These are phyloP conservation scores for Chaenogobius annularis DNA, from an alignment of 2,113 vertebrate genomes.

Conservation along the genomic window DNA sequence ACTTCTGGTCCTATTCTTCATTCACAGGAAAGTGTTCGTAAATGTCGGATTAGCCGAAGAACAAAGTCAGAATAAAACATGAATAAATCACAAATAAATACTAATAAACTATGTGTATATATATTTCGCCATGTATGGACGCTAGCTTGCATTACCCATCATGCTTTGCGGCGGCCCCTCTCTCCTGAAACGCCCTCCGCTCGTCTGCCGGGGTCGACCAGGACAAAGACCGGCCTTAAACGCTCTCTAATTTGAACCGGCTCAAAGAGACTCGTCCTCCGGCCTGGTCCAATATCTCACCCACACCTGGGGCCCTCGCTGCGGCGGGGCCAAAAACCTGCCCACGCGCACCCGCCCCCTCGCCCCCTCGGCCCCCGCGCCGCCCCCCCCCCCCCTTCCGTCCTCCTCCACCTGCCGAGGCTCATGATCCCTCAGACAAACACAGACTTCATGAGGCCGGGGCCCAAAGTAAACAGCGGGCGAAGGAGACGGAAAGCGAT, in stretches of 20 bases:
- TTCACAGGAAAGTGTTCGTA: no score
- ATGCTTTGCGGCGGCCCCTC: no score
- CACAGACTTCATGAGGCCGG: conserved; percentile 29
- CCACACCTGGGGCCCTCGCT: conserved; percentile 59
- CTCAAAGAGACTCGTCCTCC: conserved; percentile 35
- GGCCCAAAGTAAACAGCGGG: conserved; percentile 1
- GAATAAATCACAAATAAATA: no score
- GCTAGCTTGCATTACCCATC: no score
- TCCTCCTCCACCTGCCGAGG: conserved; percentile 23
- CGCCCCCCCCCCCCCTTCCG: conserved; percentile 21
- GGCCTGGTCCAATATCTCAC: conserved; percentile 65
- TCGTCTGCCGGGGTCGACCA: no score
- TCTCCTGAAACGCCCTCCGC: no score
- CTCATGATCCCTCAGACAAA: conserved; percentile 47
- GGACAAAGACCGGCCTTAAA: conserved; percentile 46
- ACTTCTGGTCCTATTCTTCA: no score
- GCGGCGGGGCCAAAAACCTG: conserved; percentile 26
- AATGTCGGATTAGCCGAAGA: no score
- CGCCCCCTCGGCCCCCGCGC: conserved; percentile 25
- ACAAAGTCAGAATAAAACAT: no score
- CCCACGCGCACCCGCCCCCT: conserved; percentile 30
- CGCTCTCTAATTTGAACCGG: conserved; percentile 51
- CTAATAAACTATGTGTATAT: no score
- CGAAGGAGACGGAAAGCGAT: no score
- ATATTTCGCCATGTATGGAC: no score